These are phyloP conservation scores for Grallaria varia DNA, from an alignment of 2,113 vertebrate genomes.

Conservation along the genomic window DNA sequence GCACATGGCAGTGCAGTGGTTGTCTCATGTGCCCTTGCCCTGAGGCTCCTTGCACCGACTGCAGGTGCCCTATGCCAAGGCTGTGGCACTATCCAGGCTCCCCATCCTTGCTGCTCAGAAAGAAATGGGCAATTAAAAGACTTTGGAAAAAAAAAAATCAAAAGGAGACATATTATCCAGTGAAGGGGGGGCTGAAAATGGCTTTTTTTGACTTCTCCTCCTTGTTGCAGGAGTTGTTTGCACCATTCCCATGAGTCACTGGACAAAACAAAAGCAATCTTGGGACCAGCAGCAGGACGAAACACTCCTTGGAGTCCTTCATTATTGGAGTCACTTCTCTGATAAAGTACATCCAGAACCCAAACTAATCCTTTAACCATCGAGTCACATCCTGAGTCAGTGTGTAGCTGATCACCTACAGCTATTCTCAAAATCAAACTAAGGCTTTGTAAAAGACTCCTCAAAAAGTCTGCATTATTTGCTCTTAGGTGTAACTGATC, in stretches of 20 bases:
- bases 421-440: background rate
- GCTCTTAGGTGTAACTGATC: background rate
- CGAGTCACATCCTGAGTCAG: background rate
- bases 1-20: background rate
- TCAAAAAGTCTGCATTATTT: background rate
- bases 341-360: background rate
- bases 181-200: background rate
- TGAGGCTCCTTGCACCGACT: background rate
- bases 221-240: background rate
- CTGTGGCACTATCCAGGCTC: background rate
- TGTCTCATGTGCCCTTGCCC: fast-evolving
- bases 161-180: background rate
- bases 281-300: background rate
- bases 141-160: background rate
- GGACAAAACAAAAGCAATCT: background rate
- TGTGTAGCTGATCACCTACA: background rate
- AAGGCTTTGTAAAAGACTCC: background rate
- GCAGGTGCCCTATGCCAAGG: background rate
- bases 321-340: background rate
- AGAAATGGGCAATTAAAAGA: background rate
- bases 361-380: background rate
- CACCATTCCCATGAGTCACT: background rate
- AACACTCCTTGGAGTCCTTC: background rate
- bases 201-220: background rate
- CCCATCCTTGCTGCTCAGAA: background rate